Evolutionary conservation across 92 coral and sea anemone genomes (phyloP).

Genomic region (Diadumene lineata): DNA sequence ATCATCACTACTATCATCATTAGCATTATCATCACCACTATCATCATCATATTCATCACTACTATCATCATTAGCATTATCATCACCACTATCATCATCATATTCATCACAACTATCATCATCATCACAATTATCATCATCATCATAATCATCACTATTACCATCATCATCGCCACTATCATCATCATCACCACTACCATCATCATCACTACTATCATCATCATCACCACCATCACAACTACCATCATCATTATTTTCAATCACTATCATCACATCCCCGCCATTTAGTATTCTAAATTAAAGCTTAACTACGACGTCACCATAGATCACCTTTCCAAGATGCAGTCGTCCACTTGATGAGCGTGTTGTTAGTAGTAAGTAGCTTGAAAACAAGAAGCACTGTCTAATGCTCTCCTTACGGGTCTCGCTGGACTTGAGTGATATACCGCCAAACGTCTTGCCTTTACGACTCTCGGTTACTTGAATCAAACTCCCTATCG

Average conservation of each 20-base stretch:
- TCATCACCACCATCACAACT: not conserved
- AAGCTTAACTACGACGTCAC: no score
- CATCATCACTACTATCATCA: not conserved
- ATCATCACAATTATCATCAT: not conserved
- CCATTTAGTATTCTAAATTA: no score
- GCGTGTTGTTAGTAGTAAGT: slow-evolving; percentile 81
- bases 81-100: not conserved
- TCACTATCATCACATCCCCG: no score
- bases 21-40: not conserved
- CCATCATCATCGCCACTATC: not conserved
- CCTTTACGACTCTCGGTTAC: slow-evolving; percentile 82
- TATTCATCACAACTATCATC: not conserved
- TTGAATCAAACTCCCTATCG: slow-evolving; percentile 93
- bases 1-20: not conserved
- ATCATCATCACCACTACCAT: not conserved
- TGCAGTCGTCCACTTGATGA: slow-evolving; percentile 97
- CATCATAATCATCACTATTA: no score
- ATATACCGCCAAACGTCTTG: slow-evolving; percentile 89
- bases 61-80: not conserved
- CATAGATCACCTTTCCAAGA: slow-evolving; percentile 95
- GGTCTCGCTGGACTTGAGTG: slow-evolving; percentile 82
- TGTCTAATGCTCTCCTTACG: slow-evolving; percentile 86
- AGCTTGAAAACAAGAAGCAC: slow-evolving; percentile 91
- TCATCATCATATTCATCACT: not conserved
- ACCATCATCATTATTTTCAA: not conserved